phyloP scores from a whole-genome alignment of 1,140 invertebrate species.

The Penaeus vannamei region DNA sequence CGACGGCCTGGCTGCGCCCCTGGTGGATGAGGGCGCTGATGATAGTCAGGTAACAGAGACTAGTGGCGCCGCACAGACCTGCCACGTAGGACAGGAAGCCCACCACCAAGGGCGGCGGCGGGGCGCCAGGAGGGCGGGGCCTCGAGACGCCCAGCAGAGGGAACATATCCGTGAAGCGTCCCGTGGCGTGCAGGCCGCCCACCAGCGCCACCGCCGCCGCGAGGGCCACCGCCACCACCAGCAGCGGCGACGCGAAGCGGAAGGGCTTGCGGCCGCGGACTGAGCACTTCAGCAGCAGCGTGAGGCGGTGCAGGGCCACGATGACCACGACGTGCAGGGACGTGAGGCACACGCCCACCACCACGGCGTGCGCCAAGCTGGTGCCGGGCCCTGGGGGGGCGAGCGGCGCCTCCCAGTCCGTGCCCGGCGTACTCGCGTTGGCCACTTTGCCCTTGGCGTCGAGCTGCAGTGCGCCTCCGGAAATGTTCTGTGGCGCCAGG shows the following conservation, averaged over 20 bases:
- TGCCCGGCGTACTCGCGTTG: no score
- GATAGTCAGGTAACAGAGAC: conserved; percentile 13
- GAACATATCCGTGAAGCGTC: not conserved
- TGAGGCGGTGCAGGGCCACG: conserved; percentile 25
- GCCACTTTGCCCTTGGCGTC: no score
- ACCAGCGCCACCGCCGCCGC: not conserved
- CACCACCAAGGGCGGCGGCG: not conserved
- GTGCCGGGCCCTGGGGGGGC: no score
- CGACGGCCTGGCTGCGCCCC: not conserved
- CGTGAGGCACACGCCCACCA: conserved; percentile 23
- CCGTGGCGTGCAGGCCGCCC: conserved; percentile 31
- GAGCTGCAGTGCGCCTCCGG: no score
- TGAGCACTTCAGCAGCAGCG: conserved; percentile 4
- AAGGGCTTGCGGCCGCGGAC: not conserved
- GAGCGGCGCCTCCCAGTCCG: no score
- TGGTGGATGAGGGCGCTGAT: conserved; percentile 16
- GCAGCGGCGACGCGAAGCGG: not conserved
- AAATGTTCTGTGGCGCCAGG: no score
- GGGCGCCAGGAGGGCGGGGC: not conserved
- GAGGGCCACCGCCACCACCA: conserved; percentile 19
- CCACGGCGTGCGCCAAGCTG: not conserved
- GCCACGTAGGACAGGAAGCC: conserved; percentile 20
- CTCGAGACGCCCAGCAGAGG: not conserved
- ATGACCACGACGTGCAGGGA: conserved; percentile 39
- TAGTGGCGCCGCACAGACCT: conserved; percentile 3